A percentile compares a stretch with the other conserved stretches of the same genome.
phyloP scores from a whole-genome alignment of 2,888 invertebrate genomes.

The Drepana falcataria region DNA sequence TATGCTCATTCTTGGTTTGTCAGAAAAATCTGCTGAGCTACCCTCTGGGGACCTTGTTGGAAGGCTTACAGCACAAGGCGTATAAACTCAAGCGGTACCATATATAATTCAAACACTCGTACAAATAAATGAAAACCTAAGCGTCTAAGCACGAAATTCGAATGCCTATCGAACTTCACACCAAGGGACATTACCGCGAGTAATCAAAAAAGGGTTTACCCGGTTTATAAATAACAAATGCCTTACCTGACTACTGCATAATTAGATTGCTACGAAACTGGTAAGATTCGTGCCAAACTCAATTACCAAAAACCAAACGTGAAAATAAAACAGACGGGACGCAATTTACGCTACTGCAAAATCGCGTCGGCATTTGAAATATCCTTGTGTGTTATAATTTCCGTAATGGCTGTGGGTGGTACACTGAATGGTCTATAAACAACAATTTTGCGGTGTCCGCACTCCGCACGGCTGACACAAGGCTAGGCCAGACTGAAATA shows the following conservation, averaged over 20 bases:
- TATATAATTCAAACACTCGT: too few relatives aligned
- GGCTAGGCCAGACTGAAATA: neutral
- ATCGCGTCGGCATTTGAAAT: neutral
- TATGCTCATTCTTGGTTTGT: too few relatives aligned
- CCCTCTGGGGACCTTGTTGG: too few relatives aligned
- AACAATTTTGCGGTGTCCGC: slow-evolving; percentile 34
- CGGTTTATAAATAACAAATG: neutral
- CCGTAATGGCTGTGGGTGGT: slow-evolving; percentile 19
- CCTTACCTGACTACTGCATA: neutral
- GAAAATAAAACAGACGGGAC: neutral
- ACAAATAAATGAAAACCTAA: too few relatives aligned
- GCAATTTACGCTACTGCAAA: neutral
- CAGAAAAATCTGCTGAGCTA: too few relatives aligned
- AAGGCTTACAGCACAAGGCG: too few relatives aligned
- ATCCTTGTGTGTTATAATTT: slow-evolving; percentile 21
- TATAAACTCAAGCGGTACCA: too few relatives aligned
- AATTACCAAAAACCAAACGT: neutral
- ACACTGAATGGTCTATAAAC: slow-evolving; percentile 31
- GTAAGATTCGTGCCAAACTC: neutral
- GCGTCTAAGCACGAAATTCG: too few relatives aligned
- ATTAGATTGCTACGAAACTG: neutral
- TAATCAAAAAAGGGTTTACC: too few relatives aligned
- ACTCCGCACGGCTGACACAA: neutral
- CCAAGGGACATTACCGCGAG: neutral
- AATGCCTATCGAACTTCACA: neutral